Evolutionary conservation across 2,888 invertebrate genomes (phyloP), one percentile per base, ranked within the genome.

Genomic region (Sminthurides aquaticus): DNA sequence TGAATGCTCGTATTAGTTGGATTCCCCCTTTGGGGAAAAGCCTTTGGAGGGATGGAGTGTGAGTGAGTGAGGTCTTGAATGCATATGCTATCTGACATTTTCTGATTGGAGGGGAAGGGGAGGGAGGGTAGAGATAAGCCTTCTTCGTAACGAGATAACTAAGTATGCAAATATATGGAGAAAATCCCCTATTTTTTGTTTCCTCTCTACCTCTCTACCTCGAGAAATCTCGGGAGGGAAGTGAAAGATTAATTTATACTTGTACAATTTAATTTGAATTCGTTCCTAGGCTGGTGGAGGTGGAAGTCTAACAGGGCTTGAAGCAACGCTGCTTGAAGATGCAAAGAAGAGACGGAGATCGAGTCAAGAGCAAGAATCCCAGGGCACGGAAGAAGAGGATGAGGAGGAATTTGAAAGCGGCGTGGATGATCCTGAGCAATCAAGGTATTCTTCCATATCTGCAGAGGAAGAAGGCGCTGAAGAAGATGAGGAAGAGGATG

Each of bases 321-420:
- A 63, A 28, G 28, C 49, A 15, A 57, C 63, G 5, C 15, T 57
- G 18, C 28, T 63, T 26, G 63, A 63, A n/a, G 63, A 63, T 28
- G 63, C 63, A 2, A n/a, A 52, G 49, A 49, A 11, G 24, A n/a
- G 56, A 25, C 22, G 15, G n/a, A n/a, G n/a, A n/a, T n/a, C n/a
- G n/a, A n/a, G n/a, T n/a, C n/a, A n/a, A 34, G 62, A 56, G 48
- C 49, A 57, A 8, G 63, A 57, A 49, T 57, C 27, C 15, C 49
- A 62, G 27, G 57, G 49, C 8, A 27, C 3, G 0, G 63, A 49
- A 18, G 57, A 49, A n/a, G 29, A n/a, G 20, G 57, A 27, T 8
- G 57, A 25, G 24, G 20, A 8, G 15, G 20, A n/a, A n/a, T 27
- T 26, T 3, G 29, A 57, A 15, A 15, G 3, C 3, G 55, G 55